These are phyloP conservation scores for Trachops cirrhosus DNA, from an alignment of 2,797 vertebrate genomes.

Conservation along the genomic window DNA sequence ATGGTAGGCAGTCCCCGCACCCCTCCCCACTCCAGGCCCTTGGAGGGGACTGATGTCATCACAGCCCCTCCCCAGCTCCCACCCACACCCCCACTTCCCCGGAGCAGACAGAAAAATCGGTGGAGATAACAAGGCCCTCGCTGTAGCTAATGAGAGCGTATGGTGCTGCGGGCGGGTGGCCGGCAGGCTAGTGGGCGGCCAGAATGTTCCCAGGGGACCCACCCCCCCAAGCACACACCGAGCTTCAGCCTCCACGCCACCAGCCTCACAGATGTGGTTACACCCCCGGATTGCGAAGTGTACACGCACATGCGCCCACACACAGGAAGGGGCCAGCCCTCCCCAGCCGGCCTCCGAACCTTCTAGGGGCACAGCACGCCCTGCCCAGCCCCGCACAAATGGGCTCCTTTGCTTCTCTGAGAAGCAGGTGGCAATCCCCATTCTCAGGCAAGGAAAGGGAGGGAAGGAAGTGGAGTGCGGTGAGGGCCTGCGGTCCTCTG, in stretches of 20 bases:
- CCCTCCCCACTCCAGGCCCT: not conserved
- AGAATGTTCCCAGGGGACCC: constrained; percentile 35
- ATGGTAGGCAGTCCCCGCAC: constrained; percentile 32
- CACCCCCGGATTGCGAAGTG: not conserved
- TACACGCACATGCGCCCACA: not conserved
- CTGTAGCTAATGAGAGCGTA: constrained; percentile 61
- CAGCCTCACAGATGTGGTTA: not conserved
- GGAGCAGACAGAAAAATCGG: constrained; percentile 32
- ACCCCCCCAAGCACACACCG: not conserved
- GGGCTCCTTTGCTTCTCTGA: not conserved
- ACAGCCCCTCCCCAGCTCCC: not conserved
- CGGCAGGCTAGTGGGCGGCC: not conserved
- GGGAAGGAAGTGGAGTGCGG: not conserved
- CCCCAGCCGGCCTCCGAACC: not conserved
- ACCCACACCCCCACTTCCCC: not conserved
- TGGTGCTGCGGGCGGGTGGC: not conserved
- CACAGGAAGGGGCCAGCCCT: not conserved
- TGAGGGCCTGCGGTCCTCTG: not conserved
- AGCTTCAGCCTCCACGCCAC: not conserved
- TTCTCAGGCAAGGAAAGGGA: not conserved
- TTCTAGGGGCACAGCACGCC: too few relatives aligned
- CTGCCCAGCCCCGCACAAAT: not conserved
- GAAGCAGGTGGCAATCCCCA: accelerated
- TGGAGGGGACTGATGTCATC: not conserved
- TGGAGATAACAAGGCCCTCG: constrained; percentile 54